Evolutionary conservation across 2,113 vertebrate species (phyloP), one percentile per base, ranked within the genome.

Genomic region (Tychaedon coryphoeus): DNA sequence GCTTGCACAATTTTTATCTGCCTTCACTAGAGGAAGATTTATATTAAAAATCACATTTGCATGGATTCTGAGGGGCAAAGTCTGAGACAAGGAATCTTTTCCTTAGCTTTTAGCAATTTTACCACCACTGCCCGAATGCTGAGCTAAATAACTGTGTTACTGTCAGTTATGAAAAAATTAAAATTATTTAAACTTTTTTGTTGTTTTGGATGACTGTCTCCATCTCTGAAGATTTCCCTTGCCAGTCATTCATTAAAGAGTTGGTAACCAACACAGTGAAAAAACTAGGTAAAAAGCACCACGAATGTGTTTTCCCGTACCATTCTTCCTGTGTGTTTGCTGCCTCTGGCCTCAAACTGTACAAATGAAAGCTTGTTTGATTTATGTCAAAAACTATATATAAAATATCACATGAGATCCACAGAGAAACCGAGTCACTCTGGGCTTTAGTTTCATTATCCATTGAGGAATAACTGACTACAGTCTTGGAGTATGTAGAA

Each of bases 381-480:
- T 96, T 96, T 95, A 88, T 95, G 94, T 95, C 79, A 80, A 95
- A 95, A 96, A 86, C 92, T 92, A 96, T 96, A 94, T 96, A 96
- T 92, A 95, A 96, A 96, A 93, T 96, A 97, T 96, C 92, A 96
- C 88, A 96, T 14, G 4, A 57, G 86, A 90, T 92, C 92, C 96
- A 92, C 45, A 86, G 93, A 94, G 94, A 95, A 96, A 96, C 51
- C 47, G 11, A 96, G 90, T 77, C 92, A 92, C 95, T 88, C 82
- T 88, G 95, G 95, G 93, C 88, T 95, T 94, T 90, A 51, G 90
- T 92, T 96, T 92, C 88, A 84, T 86, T 96, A 96, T 36, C 92
- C 93, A 86, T 75, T 42, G 92, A 95, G 93, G 92, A 93, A 96
- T 96, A 96, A 88, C 96, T 96, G 95, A 96, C 94, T 95, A 82